Percentiles rank a stretch among this genome's conserved stretches.
phyloP scores from a whole-genome alignment of 2,113 vertebrate species.

The Mirounga angustirostris region DNA sequence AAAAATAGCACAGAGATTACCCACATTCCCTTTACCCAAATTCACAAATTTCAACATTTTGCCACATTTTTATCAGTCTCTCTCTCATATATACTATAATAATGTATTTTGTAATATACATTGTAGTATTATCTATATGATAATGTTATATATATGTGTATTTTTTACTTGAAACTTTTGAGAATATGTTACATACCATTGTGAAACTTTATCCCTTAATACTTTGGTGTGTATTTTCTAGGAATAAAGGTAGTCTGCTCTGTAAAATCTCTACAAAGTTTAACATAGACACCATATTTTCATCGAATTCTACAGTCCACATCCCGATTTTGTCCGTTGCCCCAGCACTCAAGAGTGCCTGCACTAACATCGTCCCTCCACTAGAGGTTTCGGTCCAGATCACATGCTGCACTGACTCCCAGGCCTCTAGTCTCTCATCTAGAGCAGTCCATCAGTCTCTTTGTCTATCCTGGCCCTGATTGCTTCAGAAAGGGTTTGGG shows the following conservation, averaged over 20 bases:
- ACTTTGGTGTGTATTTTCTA: not conserved
- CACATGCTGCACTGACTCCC: not conserved
- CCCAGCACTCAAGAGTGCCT: not conserved
- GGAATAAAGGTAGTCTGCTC: not conserved
- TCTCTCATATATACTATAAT: not conserved
- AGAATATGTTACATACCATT: not conserved
- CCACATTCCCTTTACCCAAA: not conserved
- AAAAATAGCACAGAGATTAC: not conserved
- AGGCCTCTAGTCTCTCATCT: not conserved
- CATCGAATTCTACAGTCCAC: not conserved
- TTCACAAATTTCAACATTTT: not conserved
- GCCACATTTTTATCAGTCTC: not conserved
- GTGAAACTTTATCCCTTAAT: not conserved
- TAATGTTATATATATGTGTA: not conserved
- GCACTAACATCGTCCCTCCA: not conserved
- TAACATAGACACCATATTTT: not conserved
- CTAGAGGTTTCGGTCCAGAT: not conserved
- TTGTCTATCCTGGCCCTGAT: not conserved
- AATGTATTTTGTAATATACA: not conserved
- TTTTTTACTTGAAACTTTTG: not conserved
- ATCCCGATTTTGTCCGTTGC: not conserved
- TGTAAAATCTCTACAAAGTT: not conserved
- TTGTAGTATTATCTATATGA: not conserved
- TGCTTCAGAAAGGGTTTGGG: not conserved
- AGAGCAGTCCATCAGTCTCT: not conserved